Evolutionary conservation across 2,113 vertebrate genomes (phyloP), one percentile per base, ranked within the genome.

Genomic region (Peromyscus leucopus): DNA sequence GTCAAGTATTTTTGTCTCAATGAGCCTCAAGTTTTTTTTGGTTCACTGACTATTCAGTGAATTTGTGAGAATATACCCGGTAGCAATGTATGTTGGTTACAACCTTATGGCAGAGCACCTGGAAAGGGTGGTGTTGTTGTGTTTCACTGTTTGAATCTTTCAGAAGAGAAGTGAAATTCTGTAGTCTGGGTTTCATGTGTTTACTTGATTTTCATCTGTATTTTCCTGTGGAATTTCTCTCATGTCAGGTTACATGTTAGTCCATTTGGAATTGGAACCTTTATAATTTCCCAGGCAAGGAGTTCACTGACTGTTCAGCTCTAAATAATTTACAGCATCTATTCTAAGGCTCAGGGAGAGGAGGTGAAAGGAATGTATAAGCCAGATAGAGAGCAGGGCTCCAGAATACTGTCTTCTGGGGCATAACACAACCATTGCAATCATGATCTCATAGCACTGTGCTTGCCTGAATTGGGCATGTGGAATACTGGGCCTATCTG

Each of bases 111-210:
- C n/a, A 57, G 74, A 96, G 72, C 97, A 98, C 91, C 97, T 98
- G 97, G 92, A 51, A 69, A 33, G 91, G 59, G 96, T 96, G 96
- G 95, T 95, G 95, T 95, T 88, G 76, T 96, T 96, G 85, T 90
- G 74, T 95, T 97, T 96, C 93, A 88, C 95, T 95, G 61, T 94
- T 93, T 93, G 93, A 89, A 17, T 96, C 78, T 97, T 97, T 96
- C 96, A 96, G 78, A 97, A 97, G 97, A 97, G 98, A 98, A 98
- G 96, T 98, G 97, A 98, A 98, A 98, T 98, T 97, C 76, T 95
- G 46, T 93, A 65, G 78, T 92, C 55, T 28, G 51, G 91, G 87
- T 97, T 97, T 97, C 96, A 93, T 86, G 94, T 90, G 67, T 76
- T 96, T 83, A 46, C 80, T 95, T 97, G 89, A 42, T 95, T 97